Evolutionary conservation across 2,888 invertebrate species (phyloP).

Genomic region (Megamerina dolium): DNA sequence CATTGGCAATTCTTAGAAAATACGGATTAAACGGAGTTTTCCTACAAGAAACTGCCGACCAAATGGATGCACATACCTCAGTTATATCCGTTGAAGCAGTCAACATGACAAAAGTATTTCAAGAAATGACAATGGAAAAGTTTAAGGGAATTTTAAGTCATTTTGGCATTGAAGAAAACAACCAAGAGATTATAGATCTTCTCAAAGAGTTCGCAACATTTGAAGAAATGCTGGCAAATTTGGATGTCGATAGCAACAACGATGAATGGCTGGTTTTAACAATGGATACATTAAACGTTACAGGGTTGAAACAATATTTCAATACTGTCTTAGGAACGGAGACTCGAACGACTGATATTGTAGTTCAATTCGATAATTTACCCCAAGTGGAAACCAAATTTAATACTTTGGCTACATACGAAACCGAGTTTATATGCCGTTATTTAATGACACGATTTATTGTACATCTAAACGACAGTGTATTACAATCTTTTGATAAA

Average conservation of each 20-base stretch:
- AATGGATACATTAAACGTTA: slow-evolving; percentile 14
- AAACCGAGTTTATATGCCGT: slow-evolving; percentile 19
- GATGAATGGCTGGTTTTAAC: no score
- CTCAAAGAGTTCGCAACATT: slow-evolving; percentile 18
- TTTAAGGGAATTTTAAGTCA: slow-evolving; percentile 16
- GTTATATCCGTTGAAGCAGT: slow-evolving; percentile 22
- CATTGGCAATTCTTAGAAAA: slow-evolving; percentile 20
- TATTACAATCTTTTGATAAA: slow-evolving; percentile 15
- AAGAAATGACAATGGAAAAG: slow-evolving; percentile 9
- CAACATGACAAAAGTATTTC: no score
- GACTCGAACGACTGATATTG: slow-evolving; percentile 13
- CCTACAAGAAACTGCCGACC: slow-evolving; percentile 20
- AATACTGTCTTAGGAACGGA: slow-evolving; percentile 13
- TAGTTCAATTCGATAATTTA: slow-evolving; percentile 21
- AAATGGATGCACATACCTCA: slow-evolving; percentile 8
- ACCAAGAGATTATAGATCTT: background rate
- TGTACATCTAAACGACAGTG: slow-evolving; percentile 16
- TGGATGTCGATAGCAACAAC: no score
- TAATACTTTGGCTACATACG: slow-evolving; percentile 12
- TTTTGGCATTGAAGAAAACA: slow-evolving; percentile 7
- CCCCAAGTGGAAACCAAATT: slow-evolving; percentile 19
- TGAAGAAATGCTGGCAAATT: slow-evolving; percentile 13
- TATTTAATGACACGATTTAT: slow-evolving; percentile 25
- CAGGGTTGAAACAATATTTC: slow-evolving; percentile 21
- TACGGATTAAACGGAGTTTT: slow-evolving; percentile 25